Evolutionary conservation across 2,113 vertebrate species (phyloP), one percentile per base, ranked within the genome.

Genomic region (Nycticebus coucang): DNA sequence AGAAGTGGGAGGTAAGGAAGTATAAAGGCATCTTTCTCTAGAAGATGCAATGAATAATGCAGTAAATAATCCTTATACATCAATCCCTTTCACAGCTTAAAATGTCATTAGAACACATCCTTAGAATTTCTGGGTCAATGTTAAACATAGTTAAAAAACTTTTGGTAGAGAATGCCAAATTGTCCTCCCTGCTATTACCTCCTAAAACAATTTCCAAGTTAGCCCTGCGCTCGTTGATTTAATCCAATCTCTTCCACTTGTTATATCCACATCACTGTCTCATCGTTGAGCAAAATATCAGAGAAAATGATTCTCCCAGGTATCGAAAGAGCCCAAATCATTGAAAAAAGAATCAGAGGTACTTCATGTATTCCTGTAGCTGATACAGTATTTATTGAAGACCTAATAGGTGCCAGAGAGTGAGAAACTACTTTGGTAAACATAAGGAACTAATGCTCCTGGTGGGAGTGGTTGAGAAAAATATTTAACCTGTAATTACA

Each of bases 111-210:
- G 59, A 75, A 41, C 74, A 69, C 8, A 45, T 66, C 50, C 28
- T 92, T 91, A 78, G 74, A 92, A 85, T 93, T 89, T 91, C 45
- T 89, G 62, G 74, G n/a, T 88, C 75, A 91, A 93, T n/a, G 57
- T 86, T 30, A 93, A 35, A 78, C 28, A 35, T 81, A 89, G 93
- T 71, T 87, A 30, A 28, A 77, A 88, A 92, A 74, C 9, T 68
- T 78, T 59, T 83, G 12, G 21, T 69, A 60, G 35, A 74, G 59
- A 96, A 96, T 72, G n/a, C 57, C 59, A 83, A 93, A 92, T 35
- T 79, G 8, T 30, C 75, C 9, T 33, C 71, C 30, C 53, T 92
- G 22, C n/a, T 83, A 30, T 87, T 94, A 84, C 79, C 55, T 74
- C 74, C 85, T 64, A 87, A 93, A 90, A 80, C 19, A 75, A 57